These are phyloP conservation scores for Arctia plantaginis DNA, from an alignment of 2,888 invertebrate species.

Conservation along the genomic window DNA sequence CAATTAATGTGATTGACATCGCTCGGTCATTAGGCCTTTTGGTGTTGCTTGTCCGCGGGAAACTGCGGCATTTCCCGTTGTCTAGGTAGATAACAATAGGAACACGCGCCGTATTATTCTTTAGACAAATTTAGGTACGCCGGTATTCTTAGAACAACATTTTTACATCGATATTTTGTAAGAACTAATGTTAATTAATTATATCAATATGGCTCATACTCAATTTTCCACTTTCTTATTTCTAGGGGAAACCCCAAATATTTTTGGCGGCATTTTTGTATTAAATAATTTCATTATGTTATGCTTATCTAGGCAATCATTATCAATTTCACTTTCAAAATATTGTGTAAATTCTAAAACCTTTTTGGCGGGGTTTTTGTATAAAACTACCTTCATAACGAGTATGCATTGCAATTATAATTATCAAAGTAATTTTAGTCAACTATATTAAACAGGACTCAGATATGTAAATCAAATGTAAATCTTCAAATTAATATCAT, in stretches of 20 bases:
- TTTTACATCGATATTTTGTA: not conserved
- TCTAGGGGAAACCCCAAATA: not conserved
- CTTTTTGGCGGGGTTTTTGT: not conserved
- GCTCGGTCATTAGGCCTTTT: constrained; percentile 76
- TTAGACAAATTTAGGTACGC: not conserved
- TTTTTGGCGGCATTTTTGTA: not conserved
- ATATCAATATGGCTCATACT: not conserved
- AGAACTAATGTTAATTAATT: not conserved
- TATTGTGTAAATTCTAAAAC: not conserved
- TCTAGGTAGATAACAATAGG: constrained; percentile 54
- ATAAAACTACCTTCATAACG: too few species aligned
- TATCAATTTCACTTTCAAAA: not conserved
- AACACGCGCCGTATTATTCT: constrained; percentile 26
- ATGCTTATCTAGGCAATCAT: not conserved
- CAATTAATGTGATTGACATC: constrained; percentile 85
- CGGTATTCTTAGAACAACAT: not conserved
- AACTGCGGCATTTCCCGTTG: constrained; percentile 55
- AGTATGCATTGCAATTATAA: too few species aligned
- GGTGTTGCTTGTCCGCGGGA: constrained; percentile 50
- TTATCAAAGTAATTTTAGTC: too few species aligned
- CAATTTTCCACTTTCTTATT: constrained; percentile 4
- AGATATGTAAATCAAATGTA: too few species aligned
- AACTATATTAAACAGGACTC: too few species aligned
- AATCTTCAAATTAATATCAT: too few species aligned
- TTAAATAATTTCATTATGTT: not conserved